Evolutionary conservation across 2,113 vertebrate genomes (phyloP).

Genomic region (Eulemur rufifrons): DNA sequence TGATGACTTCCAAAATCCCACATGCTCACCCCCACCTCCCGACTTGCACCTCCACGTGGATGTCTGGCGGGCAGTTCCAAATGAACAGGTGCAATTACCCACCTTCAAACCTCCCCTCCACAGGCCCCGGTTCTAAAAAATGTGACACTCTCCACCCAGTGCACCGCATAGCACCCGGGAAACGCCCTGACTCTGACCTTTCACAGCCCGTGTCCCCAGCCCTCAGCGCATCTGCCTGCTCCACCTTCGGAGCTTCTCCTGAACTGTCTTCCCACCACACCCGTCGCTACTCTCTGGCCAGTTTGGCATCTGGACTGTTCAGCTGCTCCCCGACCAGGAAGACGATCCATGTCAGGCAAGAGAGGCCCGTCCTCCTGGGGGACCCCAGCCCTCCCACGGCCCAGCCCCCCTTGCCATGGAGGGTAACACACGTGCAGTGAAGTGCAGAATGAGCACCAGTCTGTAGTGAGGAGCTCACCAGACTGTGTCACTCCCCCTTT

Average conservation of each 20-base stretch:
- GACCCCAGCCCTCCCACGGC: background rate
- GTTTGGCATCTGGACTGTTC: background rate
- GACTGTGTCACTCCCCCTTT: background rate
- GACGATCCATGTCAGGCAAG: background rate
- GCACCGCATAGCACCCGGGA: background rate
- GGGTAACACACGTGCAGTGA: background rate
- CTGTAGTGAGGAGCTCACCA: background rate
- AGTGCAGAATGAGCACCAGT: background rate
- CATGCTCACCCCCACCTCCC: background rate
- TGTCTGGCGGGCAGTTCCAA: background rate
- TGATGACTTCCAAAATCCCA: background rate
- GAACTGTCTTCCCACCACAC: too few species aligned
- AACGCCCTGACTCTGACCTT: background rate
- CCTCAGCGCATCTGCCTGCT: background rate
- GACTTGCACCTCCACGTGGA: background rate
- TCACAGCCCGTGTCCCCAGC: rapidly evolving
- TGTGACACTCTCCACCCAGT: background rate
- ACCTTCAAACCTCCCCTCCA: background rate
- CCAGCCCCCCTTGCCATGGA: background rate
- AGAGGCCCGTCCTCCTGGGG: background rate
- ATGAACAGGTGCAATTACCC: background rate
- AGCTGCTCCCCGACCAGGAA: background rate
- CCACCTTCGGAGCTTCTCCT: background rate
- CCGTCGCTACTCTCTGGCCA: background rate
- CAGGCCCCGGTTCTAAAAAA: background rate